These are phyloP conservation scores for Coendou prehensilis DNA, from an alignment of 2,797 vertebrate genomes.

Conservation along the genomic window DNA sequence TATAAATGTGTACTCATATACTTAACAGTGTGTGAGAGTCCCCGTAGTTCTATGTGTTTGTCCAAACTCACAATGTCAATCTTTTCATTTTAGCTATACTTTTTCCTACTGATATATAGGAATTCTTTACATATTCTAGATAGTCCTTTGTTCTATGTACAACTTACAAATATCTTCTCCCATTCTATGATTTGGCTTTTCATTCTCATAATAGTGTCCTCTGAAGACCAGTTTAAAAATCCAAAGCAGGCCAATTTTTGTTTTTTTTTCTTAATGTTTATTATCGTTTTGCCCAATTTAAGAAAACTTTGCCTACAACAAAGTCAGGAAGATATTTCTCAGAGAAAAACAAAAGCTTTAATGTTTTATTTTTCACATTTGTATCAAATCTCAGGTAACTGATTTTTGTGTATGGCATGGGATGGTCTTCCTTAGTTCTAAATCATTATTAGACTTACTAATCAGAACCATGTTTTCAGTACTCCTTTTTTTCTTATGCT, in stretches of 20 bases:
- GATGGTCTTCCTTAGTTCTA: constrained; percentile 33
- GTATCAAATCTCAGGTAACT: neutral
- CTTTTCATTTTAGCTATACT: constrained; percentile 19
- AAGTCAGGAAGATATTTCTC: constrained; percentile 44
- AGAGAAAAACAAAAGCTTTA: constrained; percentile 46
- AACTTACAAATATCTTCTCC: neutral
- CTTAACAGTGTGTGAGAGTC: neutral
- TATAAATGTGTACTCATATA: neutral
- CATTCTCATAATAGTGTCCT: neutral
- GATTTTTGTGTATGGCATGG: neutral
- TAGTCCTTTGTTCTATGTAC: neutral
- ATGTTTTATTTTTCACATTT: constrained; percentile 44
- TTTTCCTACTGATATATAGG: neutral
- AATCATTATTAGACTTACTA: neutral
- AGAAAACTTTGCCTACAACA: constrained; percentile 25
- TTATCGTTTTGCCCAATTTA: neutral
- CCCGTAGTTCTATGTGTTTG: neutral
- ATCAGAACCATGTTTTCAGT: constrained; percentile 41
- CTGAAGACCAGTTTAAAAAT: neutral
- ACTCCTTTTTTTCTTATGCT: neutral
- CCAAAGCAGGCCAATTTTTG: neutral
- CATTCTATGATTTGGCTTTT: neutral
- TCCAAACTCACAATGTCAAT: neutral
- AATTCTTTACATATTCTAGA: neutral
- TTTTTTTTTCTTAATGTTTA: constrained; percentile 6